Conservation (phyloP, 2,113 vertebrate genomes). For the Hydropotes inermis region DNA sequence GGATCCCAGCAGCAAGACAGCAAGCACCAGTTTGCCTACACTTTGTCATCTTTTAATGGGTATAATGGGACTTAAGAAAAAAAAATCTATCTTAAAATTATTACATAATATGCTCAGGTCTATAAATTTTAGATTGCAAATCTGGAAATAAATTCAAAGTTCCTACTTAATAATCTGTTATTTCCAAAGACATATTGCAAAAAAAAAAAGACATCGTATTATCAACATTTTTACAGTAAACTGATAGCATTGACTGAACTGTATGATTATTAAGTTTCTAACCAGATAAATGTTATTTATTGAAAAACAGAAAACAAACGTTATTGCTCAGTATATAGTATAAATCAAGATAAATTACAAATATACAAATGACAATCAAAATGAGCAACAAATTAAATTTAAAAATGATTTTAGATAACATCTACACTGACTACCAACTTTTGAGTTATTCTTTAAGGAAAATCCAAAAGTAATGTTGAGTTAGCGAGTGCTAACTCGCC, state of each 20-base stretch:
- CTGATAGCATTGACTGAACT: neutral
- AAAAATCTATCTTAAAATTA: neutral
- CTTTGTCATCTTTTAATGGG: neutral
- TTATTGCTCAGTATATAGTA: neutral
- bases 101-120: neutral
- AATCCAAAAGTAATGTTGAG: constrained; percentile 44
- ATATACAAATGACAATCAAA: neutral
- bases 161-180: neutral
- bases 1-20: neutral
- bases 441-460: constrained; percentile 38
- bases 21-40: neutral
- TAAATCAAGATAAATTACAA: neutral
- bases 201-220: neutral
- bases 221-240: neutral
- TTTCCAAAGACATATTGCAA: neutral
- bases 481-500: constrained; percentile 10
- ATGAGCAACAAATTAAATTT: neutral
- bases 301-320: neutral
- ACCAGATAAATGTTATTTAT: neutral
- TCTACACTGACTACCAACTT: neutral
- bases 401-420: constrained; percentile 33
- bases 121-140: neutral
- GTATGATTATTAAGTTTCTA: neutral
- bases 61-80: neutral
- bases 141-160: constrained; percentile 9